These are phyloP conservation scores for Nyctalus aviator DNA, from an alignment of 2,797 vertebrate genomes.

Conservation along the genomic window DNA sequence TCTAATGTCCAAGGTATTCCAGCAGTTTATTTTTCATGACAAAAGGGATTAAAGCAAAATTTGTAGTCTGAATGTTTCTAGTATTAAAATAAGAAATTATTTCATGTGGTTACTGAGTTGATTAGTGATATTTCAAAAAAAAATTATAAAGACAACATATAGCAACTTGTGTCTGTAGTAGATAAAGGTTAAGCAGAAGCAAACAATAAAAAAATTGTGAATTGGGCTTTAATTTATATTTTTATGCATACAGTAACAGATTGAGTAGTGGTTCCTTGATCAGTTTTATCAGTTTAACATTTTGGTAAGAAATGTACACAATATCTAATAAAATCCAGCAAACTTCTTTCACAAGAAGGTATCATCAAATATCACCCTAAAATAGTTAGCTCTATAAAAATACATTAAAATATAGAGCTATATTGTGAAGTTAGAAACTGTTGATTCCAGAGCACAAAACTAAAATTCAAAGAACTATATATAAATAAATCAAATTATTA, in stretches of 20 bases:
- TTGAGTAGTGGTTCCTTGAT: neutral
- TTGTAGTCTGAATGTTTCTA: neutral
- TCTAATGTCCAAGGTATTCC: neutral
- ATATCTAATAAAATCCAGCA: slow-evolving; percentile 18
- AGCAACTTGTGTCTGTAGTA: neutral
- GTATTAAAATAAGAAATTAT: slow-evolving; percentile 39
- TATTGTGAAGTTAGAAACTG: neutral
- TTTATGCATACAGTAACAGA: neutral
- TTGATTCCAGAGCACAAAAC: slow-evolving; percentile 18
- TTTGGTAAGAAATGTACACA: neutral
- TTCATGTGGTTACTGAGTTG: neutral
- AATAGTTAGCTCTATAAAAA: slow-evolving; percentile 26
- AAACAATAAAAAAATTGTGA: slow-evolving; percentile 28
- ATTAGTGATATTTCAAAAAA: slow-evolving; percentile 2
- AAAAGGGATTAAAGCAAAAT: neutral
- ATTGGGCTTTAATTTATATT: slow-evolving; percentile 16
- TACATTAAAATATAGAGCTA: neutral
- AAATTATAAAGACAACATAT: neutral
- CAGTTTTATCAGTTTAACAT: neutral
- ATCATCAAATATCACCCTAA: slow-evolving; percentile 8
- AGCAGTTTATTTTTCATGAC: neutral
- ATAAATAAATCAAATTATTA: neutral
- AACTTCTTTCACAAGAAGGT: neutral
- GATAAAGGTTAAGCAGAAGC: neutral
- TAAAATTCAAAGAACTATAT: slow-evolving; percentile 9